These are phyloP conservation scores for Metridium senile DNA, from an alignment of 92 coral and sea anemone species.

Conservation along the genomic window DNA sequence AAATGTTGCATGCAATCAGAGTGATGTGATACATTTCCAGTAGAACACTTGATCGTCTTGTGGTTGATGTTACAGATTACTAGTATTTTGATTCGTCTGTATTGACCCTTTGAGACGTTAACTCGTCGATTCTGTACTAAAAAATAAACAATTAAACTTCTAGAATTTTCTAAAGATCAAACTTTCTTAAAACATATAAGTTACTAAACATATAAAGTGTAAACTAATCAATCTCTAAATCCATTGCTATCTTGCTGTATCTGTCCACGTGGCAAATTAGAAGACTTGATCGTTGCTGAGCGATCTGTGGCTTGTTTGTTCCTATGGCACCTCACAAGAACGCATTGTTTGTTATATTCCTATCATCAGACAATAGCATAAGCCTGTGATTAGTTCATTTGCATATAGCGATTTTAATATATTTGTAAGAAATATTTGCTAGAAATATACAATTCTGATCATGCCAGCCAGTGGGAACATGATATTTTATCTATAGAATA, in stretches of 20 bases:
- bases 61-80: background rate
- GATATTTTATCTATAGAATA: background rate
- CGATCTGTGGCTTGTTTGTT: slow-evolving; percentile 33
- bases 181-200: background rate
- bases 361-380: background rate
- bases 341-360: slow-evolving; percentile 6
- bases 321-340: slow-evolving; percentile 16
- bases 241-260: too few relatives aligned
- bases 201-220: too few relatives aligned
- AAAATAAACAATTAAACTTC: too few relatives aligned
- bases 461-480: too few relatives aligned
- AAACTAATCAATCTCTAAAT: too few relatives aligned
- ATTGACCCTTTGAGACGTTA: background rate
- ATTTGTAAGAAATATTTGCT: too few relatives aligned
- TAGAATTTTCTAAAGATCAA: too few relatives aligned
- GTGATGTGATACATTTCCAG: background rate
- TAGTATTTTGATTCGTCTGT: background rate
- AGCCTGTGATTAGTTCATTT: too few relatives aligned
- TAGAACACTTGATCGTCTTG: slow-evolving; percentile 6
- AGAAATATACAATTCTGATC: too few relatives aligned
- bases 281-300: slow-evolving; percentile 42
- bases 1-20: too few relatives aligned
- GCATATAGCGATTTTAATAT: background rate
- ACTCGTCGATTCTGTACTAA: background rate
- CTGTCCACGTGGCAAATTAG: slow-evolving; percentile 47